Evolutionary conservation across 2,113 vertebrate species (phyloP).

Genomic region (Tachysurus vachellii): DNA sequence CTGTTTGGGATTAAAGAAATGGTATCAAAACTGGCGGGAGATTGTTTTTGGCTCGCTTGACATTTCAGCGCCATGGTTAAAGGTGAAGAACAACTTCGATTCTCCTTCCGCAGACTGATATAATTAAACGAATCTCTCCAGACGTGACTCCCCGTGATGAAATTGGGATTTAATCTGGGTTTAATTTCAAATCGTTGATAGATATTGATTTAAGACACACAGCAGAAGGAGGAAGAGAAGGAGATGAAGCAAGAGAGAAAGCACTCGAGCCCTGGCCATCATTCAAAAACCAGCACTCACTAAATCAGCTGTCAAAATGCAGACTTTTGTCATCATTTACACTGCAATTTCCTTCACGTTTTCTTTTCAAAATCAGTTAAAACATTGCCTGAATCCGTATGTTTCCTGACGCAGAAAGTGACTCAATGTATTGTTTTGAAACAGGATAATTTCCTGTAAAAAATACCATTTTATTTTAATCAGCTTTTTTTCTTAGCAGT

Average conservation of each 20-base stretch:
- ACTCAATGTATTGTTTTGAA: background rate
- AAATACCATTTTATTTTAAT: background rate
- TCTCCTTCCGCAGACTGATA: conserved; percentile 79
- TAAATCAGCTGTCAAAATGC: conserved; percentile 57
- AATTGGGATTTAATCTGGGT: conserved; percentile 78
- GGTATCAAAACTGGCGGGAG: conserved; percentile 29
- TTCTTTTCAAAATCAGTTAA: conserved; percentile 61
- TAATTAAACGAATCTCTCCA: conserved; percentile 66
- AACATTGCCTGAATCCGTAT: conserved; percentile 4
- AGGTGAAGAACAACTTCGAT: conserved; percentile 82
- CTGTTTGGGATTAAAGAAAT: conserved; percentile 29
- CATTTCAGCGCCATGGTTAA: conserved; percentile 77
- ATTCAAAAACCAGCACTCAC: conserved; percentile 50
- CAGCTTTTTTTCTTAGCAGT: conserved; percentile 35
- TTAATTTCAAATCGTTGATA: conserved; percentile 88
- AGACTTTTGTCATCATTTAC: conserved; percentile 60
- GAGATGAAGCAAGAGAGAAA: conserved; percentile 19
- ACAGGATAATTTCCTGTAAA: background rate
- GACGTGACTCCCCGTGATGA: conserved; percentile 58
- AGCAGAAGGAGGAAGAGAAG: conserved; percentile 67
- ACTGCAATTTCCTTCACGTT: conserved; percentile 60
- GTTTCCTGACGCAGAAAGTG: conserved; percentile 7
- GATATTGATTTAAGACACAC: conserved; percentile 87
- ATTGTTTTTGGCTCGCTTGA: conserved; percentile 64
- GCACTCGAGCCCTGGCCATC: conserved; percentile 31